Evolutionary conservation across 2,113 vertebrate genomes (phyloP), one percentile per base, ranked within the genome.

Genomic region (Bujurquina vittata): DNA sequence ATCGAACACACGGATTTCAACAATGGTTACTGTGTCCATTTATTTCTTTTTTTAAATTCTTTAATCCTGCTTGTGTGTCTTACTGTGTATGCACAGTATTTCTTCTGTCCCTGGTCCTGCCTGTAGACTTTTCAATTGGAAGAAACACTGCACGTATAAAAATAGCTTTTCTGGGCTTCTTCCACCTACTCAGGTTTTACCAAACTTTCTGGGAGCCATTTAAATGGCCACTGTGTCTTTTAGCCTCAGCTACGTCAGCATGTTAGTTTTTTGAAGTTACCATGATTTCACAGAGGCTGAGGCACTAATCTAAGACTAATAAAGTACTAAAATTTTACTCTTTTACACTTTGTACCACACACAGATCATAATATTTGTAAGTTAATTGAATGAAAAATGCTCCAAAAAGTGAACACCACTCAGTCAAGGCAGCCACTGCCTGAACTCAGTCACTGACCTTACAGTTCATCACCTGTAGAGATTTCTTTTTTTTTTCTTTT

Each of bases 181-280:
- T 56, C 69, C 69, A 74, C 69, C 69, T 74, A 74, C 69, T 74
- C 52, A 56, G 26, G 5, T 69, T 69, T 69, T 69, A 69, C 43
- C 65, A 31, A 29, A 69, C 65, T 49, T 52, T 69, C 65, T 52
- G 43, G 65, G 20, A 74, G 31, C 33, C 22, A 74, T 74, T 69
- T 69, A 54, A 74, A 56, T 37, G 40, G 63, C 46, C 63, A 46
- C 63, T 49, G 63, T 49, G 4, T 67, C 40, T 67, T 67, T 67
- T 67, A 46, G 40, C 63, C 40, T 46, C 15, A 9, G 15, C 14
- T 17, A 15, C 14, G 10, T 15, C 14, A 49, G 5, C 46, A 49
- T 10, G 46, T 49, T 49, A 3, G 0, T 67, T 46, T 67, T 46
- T 46, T 67, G 43, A 46, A 46, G 14, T 26, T 46, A 43, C 22